Evolutionary conservation across 2,888 invertebrate genomes (phyloP).

Genomic region (Nymphalis c-album): DNA sequence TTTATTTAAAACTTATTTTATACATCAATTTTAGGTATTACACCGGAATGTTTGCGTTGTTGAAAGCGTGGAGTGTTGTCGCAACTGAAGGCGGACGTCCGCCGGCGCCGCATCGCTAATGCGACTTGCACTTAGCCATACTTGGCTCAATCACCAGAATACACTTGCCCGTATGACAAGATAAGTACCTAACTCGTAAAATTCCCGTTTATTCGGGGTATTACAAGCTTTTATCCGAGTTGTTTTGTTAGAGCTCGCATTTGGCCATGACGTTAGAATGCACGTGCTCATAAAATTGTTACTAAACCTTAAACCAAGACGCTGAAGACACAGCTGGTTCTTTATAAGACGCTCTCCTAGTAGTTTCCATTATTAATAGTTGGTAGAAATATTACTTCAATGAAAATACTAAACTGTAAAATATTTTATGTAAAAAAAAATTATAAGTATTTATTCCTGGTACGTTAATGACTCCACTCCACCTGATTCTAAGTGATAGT

Average conservation of each 20-base stretch:
- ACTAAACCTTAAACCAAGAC: background rate
- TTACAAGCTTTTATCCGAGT: constrained; percentile 25
- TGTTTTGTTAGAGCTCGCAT: constrained; percentile 11
- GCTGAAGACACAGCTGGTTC: background rate
- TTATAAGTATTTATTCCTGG: no score
- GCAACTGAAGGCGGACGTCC: constrained; percentile 62
- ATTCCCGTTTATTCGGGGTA: constrained; percentile 25
- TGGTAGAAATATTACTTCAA: no score
- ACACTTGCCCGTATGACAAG: constrained; percentile 32
- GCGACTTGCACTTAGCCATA: constrained; percentile 67
- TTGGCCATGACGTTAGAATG: constrained; percentile 12
- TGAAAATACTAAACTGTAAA: no score
- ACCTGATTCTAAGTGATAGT: no score
- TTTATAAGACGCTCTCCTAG: background rate
- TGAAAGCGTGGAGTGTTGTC: constrained; percentile 61
- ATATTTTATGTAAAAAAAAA: no score
- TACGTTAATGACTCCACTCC: no score
- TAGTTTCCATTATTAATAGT: no score
- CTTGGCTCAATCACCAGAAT: constrained; percentile 37
- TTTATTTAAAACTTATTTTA: constrained; percentile 8
- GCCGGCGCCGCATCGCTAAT: constrained; percentile 75
- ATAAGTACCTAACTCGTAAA: constrained; percentile 32
- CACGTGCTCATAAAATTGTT: constrained; percentile 9
- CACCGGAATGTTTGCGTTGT: constrained; percentile 57
- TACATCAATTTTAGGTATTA: constrained; percentile 27